These are phyloP conservation scores for Hirtodrosophila cameraria DNA, from an alignment of 2,888 invertebrate species.

Conservation along the genomic window DNA sequence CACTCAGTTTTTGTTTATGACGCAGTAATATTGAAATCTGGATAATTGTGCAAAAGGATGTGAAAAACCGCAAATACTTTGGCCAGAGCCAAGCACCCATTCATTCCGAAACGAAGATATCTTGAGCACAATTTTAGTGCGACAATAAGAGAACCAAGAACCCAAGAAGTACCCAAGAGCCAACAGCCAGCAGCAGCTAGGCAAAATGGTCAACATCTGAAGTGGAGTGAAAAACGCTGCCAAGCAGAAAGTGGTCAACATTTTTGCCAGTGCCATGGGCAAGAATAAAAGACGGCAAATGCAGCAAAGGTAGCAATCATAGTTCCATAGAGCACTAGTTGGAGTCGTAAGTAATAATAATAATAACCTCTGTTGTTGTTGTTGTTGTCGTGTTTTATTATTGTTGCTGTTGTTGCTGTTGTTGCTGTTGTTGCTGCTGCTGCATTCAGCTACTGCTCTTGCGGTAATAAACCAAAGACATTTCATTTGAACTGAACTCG, in stretches of 20 bases:
- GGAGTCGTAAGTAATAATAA: constrained; percentile 58
- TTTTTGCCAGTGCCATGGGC: constrained; percentile 75
- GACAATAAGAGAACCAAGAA: constrained; percentile 45
- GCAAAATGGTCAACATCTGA: constrained; percentile 36
- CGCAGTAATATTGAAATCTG: constrained; percentile 73
- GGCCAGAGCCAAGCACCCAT: constrained; percentile 26
- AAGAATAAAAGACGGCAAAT: constrained; percentile 69
- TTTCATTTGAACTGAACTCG: constrained; percentile 51
- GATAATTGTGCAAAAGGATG: constrained; percentile 76
- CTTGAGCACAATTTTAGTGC: constrained; percentile 65
- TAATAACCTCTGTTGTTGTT: constrained; percentile 62
- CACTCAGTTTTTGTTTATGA: constrained; percentile 69
- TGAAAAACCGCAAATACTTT: constrained; percentile 75
- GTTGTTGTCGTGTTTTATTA: too few species aligned
- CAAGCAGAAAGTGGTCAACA: constrained; percentile 76
- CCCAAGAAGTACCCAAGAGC: constrained; percentile 5
- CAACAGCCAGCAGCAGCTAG: constrained; percentile 1
- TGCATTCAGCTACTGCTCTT: constrained; percentile 33
- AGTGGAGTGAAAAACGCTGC: constrained; percentile 53
- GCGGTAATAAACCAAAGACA: constrained; percentile 69
- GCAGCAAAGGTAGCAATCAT: constrained; percentile 71
- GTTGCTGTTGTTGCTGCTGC: constrained; percentile 16
- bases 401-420: constrained; percentile 10
- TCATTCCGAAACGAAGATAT: constrained; percentile 62
- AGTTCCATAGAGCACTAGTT: constrained; percentile 55